Evolutionary conservation across 1,140 invertebrate species (phyloP), one percentile per base, ranked within the genome.

Genomic region (Littorina saxatilis): DNA sequence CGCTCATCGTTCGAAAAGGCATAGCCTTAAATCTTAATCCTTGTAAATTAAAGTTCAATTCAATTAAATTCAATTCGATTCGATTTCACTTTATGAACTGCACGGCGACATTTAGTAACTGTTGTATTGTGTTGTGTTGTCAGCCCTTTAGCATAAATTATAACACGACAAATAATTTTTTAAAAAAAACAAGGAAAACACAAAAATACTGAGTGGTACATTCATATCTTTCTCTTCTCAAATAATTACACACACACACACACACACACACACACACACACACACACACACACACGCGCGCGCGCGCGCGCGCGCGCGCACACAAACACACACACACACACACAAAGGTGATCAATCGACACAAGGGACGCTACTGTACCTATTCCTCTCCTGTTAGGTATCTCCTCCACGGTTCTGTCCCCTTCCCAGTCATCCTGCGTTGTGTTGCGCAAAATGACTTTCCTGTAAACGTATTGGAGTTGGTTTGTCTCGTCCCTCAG

Each of bases 351-450:
- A 7, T 66, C 61, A 27, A 9, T 66, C 32, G 7, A 27, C 66
- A 70, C 27, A 29, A 37, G 29, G 39, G 39, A 70, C 27, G 37
- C 40, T 9, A 70, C 9, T 20, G 11, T 47, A 74, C 72, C 80
- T 29, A 87, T 86, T 3, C 86, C 86, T 13, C 80, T n/a, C n/a
- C 50, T 68, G 75, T 86, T 87, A 17, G 61, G n/a, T 29, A 87
- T 85, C 15, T 52, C 47, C 15, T 61, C 75, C n/a, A 52, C 70
- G 3, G 85, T 84, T 47, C 83, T 83, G 3, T 61, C 17, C 39
- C 82, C 81, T 78, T 81, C 78, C 39, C 68, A 29, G 61, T 86
- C 85, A 13, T 83, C 82, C 4, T 74, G 40, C 1, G 1, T n/a
- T 20, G 72, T 72, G 63, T 55, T 23, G 7, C 72, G 73, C 7